Conservation (phyloP, 2,113 vertebrate genomes). For the Sapajus apella region DNA sequence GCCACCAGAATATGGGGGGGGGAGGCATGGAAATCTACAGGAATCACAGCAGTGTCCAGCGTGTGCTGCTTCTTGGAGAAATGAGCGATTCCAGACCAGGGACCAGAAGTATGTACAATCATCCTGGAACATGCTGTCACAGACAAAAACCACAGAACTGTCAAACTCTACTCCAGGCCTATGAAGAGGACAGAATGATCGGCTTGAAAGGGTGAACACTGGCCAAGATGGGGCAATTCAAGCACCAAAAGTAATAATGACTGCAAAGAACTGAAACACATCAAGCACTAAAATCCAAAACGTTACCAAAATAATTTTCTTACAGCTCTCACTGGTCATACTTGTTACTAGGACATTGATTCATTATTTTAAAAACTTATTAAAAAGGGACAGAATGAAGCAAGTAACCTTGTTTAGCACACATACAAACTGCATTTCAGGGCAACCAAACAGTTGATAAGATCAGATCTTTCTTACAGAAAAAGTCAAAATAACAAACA, state of each 20-base stretch:
- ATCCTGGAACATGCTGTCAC: neutral
- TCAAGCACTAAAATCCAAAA: neutral
- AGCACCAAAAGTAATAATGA: neutral
- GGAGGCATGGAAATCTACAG: no score
- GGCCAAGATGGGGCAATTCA: neutral
- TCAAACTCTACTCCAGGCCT: neutral
- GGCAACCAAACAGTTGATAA: neutral
- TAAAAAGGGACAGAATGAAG: neutral
- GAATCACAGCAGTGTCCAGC: neutral
- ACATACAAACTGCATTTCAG: neutral
- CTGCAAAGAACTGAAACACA: neutral
- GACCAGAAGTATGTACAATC: neutral
- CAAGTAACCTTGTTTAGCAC: neutral
- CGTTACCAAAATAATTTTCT: neutral
- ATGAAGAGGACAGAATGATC: neutral
- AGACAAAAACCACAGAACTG: neutral
- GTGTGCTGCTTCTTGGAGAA: neutral
- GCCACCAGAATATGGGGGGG: no score
- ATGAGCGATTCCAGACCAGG: neutral
- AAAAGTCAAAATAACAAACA: neutral
- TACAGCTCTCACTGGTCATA: neutral
- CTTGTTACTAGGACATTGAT: neutral
- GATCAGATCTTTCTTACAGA: neutral
- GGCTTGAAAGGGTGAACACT: neutral
- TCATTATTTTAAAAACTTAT: neutral